These are phyloP conservation scores for Patiria miniata DNA, from an alignment of 35 echinoderm and acorn worm species.

Conservation along the genomic window DNA sequence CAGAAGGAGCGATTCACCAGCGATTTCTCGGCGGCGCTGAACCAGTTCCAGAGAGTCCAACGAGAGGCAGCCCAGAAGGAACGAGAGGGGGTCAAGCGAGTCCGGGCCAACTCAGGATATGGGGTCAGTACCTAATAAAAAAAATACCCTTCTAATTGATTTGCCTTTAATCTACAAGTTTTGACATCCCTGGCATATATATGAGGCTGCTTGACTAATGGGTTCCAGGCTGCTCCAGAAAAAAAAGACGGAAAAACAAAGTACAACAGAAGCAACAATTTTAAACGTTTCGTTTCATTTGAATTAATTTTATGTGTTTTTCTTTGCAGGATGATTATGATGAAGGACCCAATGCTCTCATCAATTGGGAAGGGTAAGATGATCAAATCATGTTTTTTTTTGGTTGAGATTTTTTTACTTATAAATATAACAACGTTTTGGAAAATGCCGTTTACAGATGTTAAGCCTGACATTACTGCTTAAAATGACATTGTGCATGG, in stretches of 20 bases:
- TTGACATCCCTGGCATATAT: too few relatives aligned
- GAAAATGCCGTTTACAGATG: too few relatives aligned
- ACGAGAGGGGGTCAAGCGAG: slow-evolving; percentile 66
- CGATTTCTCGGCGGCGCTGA: slow-evolving; percentile 86
- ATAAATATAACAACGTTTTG: neutral
- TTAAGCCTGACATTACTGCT: too few relatives aligned
- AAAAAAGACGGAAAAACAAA: too few relatives aligned
- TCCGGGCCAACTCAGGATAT: slow-evolving; percentile 62
- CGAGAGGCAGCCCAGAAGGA: slow-evolving; percentile 83
- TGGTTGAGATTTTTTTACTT: neutral
- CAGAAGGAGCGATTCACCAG: slow-evolving; percentile 94
- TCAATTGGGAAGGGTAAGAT: slow-evolving; percentile 24
- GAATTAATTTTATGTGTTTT: neutral
- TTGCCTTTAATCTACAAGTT: neutral
- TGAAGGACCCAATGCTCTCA: slow-evolving; percentile 11
- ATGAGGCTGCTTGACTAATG: too few relatives aligned
- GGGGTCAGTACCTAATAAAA: slow-evolving; percentile 21
- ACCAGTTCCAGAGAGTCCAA: slow-evolving; percentile 93
- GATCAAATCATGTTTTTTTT: neutral
- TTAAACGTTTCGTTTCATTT: too few relatives aligned
- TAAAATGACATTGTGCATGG: too few relatives aligned
- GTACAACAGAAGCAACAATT: too few relatives aligned
- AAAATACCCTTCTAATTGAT: neutral
- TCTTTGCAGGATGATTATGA: neutral
- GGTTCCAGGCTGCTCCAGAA: too few relatives aligned